Evolutionary conservation across 2,113 vertebrate species (phyloP), one percentile per base, ranked within the genome.

Genomic region (Piprites chloris): DNA sequence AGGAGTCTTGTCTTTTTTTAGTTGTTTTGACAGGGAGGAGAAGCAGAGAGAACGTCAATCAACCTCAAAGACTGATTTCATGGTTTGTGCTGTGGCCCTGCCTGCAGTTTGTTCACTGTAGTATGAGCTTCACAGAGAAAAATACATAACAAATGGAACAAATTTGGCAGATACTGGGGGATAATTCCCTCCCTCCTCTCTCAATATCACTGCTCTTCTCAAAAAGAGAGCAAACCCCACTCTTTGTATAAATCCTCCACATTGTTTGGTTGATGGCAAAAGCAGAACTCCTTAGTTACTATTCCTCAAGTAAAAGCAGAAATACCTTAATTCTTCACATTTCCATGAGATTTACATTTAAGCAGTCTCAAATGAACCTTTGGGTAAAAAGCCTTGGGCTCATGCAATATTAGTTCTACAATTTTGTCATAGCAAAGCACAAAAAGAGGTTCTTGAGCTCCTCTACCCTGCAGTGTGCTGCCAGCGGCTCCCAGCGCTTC

Each of bases 11-110:
- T 28, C 7, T 77, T 65, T 72, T 42, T 37, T 23, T 9, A 7
- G 32, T 84, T 93, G 92, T 96, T 94, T 86, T 90, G 92, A 86
- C 76, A 97, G 67, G 66, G 87, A 67, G 87, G 95, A 79, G 90
- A 90, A 79, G 84, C 50, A 41, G 62, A 39, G 68, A 53, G 63
- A 46, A 72, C 11, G 61, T 65, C 62, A 55, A 16, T 76, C 66
- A 76, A 35, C 77, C 78, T 68, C n/a, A 63, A 56, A 81, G 92
- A 5, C 32, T 9, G 3, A 13, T 91, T 42, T 62, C 8, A 28
- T 15, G 32, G 62, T 14, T 59, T 15, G 59, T 50, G 76, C 30
- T 42, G n/a, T 14, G 52, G 71, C 80, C 80, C 63, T 6, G n/a
- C 56, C 19, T 6, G 49, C 4, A 0, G 6, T 50, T 90, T 72